A percentile compares a stretch with the other conserved stretches of the same genome.
phyloP scores from a whole-genome alignment of 2,888 invertebrate genomes.

The Syritta pipiens region DNA sequence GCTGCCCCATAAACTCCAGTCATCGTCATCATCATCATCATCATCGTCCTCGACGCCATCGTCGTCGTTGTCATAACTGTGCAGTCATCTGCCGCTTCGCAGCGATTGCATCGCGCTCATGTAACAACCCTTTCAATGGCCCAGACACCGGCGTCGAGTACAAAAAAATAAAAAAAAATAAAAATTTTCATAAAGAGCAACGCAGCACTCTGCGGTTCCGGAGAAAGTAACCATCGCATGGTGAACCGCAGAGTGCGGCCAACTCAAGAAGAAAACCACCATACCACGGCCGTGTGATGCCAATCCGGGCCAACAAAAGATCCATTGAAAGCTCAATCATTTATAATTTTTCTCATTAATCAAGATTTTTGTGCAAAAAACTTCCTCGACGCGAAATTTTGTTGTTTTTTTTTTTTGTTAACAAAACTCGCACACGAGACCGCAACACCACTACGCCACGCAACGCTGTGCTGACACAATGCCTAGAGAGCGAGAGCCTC shows the following conservation, averaged over 20 bases:
- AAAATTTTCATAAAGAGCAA: neutral
- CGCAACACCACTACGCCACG: neutral
- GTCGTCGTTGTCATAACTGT: too few relatives aligned
- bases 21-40: too few relatives aligned
- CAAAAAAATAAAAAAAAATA: neutral
- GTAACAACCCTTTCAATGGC: conserved; percentile 16
- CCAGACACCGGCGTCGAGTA: neutral
- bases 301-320: conserved; percentile 46
- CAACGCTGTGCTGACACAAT: neutral
- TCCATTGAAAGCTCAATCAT: conserved; percentile 57
- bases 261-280: conserved; percentile 3
- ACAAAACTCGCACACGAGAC: too few relatives aligned
- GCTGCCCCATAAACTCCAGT: too few relatives aligned
- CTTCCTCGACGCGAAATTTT: conserved; percentile 35
- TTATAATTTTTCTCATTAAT: conserved; percentile 67
- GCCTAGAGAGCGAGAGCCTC: too few relatives aligned
- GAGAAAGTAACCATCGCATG: conserved; percentile 36
- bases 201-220: conserved; percentile 41
- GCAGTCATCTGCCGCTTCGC: too few relatives aligned
- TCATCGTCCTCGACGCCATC: neutral
- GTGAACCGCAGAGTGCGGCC: neutral
- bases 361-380: conserved; percentile 43
- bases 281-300: conserved; percentile 1
- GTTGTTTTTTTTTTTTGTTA: too few relatives aligned
- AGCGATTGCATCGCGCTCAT: neutral